These are phyloP conservation scores for Odontothrips loti DNA, from an alignment of 2,888 invertebrate species.

Conservation along the genomic window DNA sequence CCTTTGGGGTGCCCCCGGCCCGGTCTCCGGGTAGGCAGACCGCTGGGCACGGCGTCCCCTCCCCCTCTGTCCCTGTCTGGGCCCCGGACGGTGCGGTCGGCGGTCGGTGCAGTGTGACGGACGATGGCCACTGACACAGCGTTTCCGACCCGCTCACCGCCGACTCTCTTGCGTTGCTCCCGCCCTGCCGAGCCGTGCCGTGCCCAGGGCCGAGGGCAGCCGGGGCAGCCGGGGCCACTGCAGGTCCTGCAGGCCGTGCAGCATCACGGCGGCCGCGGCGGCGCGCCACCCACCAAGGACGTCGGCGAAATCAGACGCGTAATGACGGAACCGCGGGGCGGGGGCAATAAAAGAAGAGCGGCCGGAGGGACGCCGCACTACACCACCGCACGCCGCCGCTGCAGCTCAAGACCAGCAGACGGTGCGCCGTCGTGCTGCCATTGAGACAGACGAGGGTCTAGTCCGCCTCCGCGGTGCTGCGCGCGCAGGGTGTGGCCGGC, in stretches of 20 bases:
- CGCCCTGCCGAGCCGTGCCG: not conserved
- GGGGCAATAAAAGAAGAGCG: not conserved
- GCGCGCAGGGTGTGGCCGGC: no score
- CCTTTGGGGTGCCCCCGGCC: no score
- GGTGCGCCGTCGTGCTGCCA: no score
- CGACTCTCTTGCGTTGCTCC: not conserved
- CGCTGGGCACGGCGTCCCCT: not conserved
- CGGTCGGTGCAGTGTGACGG: not conserved
- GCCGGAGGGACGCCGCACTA: not conserved
- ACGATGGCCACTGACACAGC: constrained; percentile 18
- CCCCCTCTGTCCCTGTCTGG: not conserved
- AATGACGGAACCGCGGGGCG: not conserved
- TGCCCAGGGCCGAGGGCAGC: not conserved
- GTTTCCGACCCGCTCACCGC: constrained; percentile 15
- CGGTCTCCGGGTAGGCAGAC: no score
- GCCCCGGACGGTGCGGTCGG: not conserved
- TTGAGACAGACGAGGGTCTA: no score
- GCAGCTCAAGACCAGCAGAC: no score
- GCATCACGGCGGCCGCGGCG: not conserved
- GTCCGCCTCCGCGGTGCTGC: no score
- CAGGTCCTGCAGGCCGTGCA: no score
- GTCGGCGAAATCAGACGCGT: not conserved
- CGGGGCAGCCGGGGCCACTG: no score
- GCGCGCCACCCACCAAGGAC: not conserved
- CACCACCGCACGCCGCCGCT: no score